Percentiles rank a stretch among this genome's conserved stretches.
These are phyloP conservation scores for Buceros bicornis DNA, from an alignment of 2,797 vertebrate species.

Conservation along the genomic window DNA sequence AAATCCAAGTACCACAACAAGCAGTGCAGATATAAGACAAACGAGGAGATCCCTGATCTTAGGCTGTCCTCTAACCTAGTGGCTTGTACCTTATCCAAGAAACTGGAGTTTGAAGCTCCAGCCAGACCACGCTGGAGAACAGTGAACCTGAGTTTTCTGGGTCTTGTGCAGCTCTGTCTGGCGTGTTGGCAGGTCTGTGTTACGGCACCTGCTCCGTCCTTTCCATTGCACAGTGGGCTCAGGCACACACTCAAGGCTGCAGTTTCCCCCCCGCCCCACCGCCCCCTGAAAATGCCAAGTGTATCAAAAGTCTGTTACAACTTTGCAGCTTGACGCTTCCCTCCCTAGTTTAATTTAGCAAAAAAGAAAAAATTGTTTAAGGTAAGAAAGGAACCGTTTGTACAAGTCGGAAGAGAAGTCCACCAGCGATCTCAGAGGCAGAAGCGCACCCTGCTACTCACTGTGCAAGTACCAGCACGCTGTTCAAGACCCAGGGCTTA, in stretches of 20 bases:
- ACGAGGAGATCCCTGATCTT: background rate
- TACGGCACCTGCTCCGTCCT: fast-evolving
- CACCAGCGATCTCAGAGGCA: background rate
- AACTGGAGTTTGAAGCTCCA: background rate
- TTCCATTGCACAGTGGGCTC: background rate
- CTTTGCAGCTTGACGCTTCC: background rate
- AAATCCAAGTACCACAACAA: background rate
- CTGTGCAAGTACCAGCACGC: background rate
- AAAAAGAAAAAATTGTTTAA: background rate
- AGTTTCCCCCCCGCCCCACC: background rate
- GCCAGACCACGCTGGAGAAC: fast-evolving
- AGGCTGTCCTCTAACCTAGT: background rate
- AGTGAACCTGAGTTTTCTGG: background rate
- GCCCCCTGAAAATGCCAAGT: background rate
- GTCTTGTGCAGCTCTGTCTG: background rate
- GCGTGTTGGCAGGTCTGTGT: background rate
- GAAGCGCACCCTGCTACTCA: background rate
- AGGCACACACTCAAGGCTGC: fast-evolving
- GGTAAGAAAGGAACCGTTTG: background rate
- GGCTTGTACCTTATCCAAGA: background rate
- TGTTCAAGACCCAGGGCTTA: background rate
- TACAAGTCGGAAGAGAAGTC: background rate
- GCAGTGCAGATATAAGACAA: background rate
- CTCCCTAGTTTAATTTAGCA: background rate
- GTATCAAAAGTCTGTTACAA: background rate